These are phyloP conservation scores for Lapara coniferarum DNA, from an alignment of 2,888 invertebrate genomes.

Conservation along the genomic window DNA sequence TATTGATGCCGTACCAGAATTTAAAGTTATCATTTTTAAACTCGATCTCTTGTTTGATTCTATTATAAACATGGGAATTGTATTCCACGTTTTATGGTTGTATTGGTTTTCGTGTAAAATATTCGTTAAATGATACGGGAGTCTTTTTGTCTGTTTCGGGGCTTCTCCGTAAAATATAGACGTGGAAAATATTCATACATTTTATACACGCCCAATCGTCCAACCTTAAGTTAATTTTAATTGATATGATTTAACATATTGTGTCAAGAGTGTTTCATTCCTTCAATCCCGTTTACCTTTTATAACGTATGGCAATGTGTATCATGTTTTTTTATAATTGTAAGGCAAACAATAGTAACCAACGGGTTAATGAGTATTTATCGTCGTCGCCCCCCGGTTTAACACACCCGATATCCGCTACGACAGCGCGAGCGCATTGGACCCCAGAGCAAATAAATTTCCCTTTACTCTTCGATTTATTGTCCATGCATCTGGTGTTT, in stretches of 20 bases:
- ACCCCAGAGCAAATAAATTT: conserved; percentile 14
- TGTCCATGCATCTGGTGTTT: conserved; percentile 1
- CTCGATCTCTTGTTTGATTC: conserved; percentile 13
- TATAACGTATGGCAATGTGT: not conserved
- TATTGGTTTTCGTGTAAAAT: conserved; percentile 3
- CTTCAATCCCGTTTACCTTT: too few relatives aligned
- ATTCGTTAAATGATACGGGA: not conserved
- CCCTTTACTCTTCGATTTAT: conserved; percentile 17
- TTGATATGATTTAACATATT: not conserved
- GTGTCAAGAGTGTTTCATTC: too few relatives aligned
- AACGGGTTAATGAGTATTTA: conserved; percentile 19
- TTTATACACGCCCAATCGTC: not conserved
- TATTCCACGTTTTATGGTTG: not conserved
- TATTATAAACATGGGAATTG: conserved; percentile 5
- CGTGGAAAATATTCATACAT: not conserved
- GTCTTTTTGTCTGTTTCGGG: not conserved
- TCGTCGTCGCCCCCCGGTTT: conserved; percentile 13
- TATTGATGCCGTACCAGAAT: conserved; percentile 14
- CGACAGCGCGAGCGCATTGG: not conserved
- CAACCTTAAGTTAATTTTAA: not conserved
- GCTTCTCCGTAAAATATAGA: not conserved
- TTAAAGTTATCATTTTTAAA: conserved; percentile 19
- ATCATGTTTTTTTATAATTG: not conserved
- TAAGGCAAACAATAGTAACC: conserved; percentile 1
- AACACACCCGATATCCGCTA: conserved; percentile 11